phyloP scores from a whole-genome alignment of 2,888 invertebrate species.

The Leptopilina drosophilae region DNA sequence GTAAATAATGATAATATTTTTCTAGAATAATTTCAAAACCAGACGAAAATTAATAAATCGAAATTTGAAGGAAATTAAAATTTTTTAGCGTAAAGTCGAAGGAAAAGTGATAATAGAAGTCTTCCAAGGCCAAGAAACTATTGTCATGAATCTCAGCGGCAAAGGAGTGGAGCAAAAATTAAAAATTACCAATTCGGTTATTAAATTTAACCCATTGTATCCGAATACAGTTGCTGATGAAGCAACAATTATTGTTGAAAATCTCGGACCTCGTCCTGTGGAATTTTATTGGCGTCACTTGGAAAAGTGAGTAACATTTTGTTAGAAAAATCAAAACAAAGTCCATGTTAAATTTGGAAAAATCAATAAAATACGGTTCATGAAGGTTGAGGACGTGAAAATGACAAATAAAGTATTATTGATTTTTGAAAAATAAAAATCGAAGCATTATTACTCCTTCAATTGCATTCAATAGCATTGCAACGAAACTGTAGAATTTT shows the following conservation, averaged over 20 bases:
- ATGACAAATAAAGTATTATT: no score
- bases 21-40: neutral
- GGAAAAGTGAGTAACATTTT: slow-evolving; percentile 78
- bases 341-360: no score
- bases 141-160: slow-evolving; percentile 78
- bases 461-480: no score
- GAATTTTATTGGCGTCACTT: slow-evolving; percentile 85
- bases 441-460: no score
- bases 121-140: slow-evolving; percentile 78
- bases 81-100: slow-evolving; percentile 71
- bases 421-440: neutral
- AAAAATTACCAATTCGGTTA: slow-evolving; percentile 77
- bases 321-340: no score
- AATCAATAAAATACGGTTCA: no score
- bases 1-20: slow-evolving; percentile 52
- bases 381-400: no score
- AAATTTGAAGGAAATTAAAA: neutral
- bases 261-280: slow-evolving; percentile 82
- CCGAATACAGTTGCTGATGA: slow-evolving; percentile 81
- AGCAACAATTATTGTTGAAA: slow-evolving; percentile 81
- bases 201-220: slow-evolving; percentile 82
- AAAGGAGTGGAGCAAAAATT: slow-evolving; percentile 79
- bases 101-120: slow-evolving; percentile 73
- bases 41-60: no score
- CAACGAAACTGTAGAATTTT: no score